Evolutionary conservation across 2,113 vertebrate genomes (phyloP), one percentile per base, ranked within the genome.

Genomic region (Numenius arquata): DNA sequence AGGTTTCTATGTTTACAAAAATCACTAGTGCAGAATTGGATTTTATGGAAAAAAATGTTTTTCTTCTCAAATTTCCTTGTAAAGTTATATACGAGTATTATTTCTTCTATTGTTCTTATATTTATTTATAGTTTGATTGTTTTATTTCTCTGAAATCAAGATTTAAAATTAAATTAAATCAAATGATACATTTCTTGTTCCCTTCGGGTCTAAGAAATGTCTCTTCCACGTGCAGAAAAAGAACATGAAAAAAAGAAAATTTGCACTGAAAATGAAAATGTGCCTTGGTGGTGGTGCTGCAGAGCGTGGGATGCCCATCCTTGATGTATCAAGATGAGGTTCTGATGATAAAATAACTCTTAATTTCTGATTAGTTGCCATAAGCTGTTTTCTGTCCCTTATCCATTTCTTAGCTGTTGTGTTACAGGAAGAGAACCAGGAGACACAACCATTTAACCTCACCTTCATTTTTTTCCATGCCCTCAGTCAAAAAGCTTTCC

Each of bases 281-380:
- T 27, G 26, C 20, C 72, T 59, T 53, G 19, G 11, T 15, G 8
- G 4, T 65, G 34, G 8, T 25, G 29, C 52, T 67, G 61, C 41
- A 58, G 59, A 21, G n/a, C 5, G 6, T 34, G 30, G 20, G 48
- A 30, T 2, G 11, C 9, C 18, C 0, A 0, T 65, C 72, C 48
- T 58, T 41, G 26, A 21, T 65, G 38, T 41, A 13, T 62, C 53
- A 63, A 47, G 26, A 47, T 41, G 36, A 34, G 26, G 12, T 38
- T 53, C 38, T 82, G 38, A n/a, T 34, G 16, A 41, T 34, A 73
- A 62, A 82, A 63, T 41, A 89, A 10, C 5, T 72, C 53, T 56
- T 40, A 1, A 17, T 43, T 92, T 78, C 38, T 30, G 15, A 68
- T 41, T 22, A 36, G 13, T 52, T 77, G 52, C 63, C 17, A 71